Evolutionary conservation across 2,797 vertebrate species (phyloP).

Genomic region (Gambelia wislizenii): DNA sequence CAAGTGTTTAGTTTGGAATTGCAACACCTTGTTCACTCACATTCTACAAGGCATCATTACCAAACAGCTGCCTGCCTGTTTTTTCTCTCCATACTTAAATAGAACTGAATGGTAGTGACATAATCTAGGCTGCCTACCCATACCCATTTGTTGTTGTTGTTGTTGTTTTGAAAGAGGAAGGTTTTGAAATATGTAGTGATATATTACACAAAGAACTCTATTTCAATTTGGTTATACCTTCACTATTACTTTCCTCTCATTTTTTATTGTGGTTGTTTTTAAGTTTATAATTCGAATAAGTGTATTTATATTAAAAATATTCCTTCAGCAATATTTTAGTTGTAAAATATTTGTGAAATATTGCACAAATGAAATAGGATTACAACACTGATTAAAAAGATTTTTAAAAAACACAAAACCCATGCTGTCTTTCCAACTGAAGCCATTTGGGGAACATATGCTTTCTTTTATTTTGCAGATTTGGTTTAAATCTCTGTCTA

Average conservation of each 20-base stretch:
- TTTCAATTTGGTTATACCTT: neutral
- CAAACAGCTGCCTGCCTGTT: neutral
- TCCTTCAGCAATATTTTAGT: neutral
- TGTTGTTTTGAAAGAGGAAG: neutral
- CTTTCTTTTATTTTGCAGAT: too few relatives aligned
- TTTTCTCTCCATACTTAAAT: neutral
- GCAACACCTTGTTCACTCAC: neutral
- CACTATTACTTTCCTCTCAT: neutral
- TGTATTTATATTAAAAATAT: neutral
- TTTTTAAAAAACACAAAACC: neutral
- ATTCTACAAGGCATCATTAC: neutral
- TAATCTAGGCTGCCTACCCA: neutral
- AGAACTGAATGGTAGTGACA: neutral
- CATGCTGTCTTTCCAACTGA: neutral
- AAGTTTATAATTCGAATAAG: neutral
- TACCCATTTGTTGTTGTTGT: too few relatives aligned
- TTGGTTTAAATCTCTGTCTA: too few relatives aligned
- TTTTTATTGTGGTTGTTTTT: neutral
- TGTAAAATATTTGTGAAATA: neutral
- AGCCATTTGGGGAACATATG: neutral
- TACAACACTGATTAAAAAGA: neutral
- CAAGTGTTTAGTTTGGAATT: neutral
- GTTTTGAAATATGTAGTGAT: neutral
- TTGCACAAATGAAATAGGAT: neutral
- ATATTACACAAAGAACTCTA: neutral